phyloP scores from a whole-genome alignment of 2,113 vertebrate genomes.

The Plecotus auritus region DNA sequence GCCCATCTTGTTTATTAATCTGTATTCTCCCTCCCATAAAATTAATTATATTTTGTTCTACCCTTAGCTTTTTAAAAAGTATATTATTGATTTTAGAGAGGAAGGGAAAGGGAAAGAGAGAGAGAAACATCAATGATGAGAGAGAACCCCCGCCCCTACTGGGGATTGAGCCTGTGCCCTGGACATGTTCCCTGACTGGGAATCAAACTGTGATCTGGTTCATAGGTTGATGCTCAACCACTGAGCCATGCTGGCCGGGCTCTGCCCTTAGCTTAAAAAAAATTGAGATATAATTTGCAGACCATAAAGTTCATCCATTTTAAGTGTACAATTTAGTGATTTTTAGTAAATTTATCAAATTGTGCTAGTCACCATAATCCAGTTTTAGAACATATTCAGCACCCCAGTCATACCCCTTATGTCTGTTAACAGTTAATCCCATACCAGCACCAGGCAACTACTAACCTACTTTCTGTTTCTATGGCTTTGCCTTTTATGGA shows the following conservation, averaged over 20 bases:
- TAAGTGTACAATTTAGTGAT: not conserved
- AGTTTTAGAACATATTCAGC: constrained; percentile 1
- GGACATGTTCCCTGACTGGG: too few relatives aligned
- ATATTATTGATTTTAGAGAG: not conserved
- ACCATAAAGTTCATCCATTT: not conserved
- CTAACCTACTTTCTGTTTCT: not conserved
- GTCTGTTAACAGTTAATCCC: not conserved
- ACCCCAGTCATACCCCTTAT: not conserved
- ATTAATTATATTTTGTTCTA: not conserved
- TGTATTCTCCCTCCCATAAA: not conserved
- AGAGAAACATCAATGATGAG: too few relatives aligned
- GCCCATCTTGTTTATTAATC: not conserved
- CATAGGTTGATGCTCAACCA: too few relatives aligned
- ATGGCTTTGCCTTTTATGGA: not conserved
- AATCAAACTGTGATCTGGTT: too few relatives aligned
- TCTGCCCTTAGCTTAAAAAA: not conserved
- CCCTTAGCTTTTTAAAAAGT: not conserved
- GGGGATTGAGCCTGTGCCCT: too few relatives aligned
- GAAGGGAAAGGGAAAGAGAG: too few relatives aligned
- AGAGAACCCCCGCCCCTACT: too few relatives aligned
- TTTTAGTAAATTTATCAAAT: not conserved
- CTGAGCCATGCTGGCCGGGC: too few relatives aligned
- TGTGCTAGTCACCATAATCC: not conserved
- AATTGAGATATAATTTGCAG: not conserved
- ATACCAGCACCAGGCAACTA: not conserved